Evolutionary conservation across 2,888 invertebrate genomes (phyloP).

Genomic region (Didymodactylos carnosus): DNA sequence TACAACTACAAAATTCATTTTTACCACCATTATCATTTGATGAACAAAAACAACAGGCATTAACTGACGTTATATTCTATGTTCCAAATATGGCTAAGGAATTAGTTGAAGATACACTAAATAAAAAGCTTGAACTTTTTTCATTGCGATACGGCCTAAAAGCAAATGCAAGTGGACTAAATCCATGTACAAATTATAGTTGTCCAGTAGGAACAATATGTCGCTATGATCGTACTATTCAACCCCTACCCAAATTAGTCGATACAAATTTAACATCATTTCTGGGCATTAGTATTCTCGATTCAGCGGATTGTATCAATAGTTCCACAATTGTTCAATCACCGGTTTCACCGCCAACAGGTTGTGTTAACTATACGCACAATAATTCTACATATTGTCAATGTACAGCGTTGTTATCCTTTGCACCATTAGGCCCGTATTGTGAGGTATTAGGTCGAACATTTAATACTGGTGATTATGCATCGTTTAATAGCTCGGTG

Average conservation of each 20-base stretch:
- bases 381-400: not conserved
- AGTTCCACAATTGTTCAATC: not conserved
- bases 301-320: not conserved
- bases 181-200: not conserved
- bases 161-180: not conserved
- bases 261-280: not conserved
- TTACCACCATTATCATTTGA: not conserved
- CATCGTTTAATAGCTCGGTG: not conserved
- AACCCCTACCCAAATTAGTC: not conserved
- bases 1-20: not conserved
- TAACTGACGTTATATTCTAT: not conserved
- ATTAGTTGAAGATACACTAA: not conserved
- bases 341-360: not conserved
- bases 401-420: not conserved
- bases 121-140: not conserved
- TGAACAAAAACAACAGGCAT: not conserved
- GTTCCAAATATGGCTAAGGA: not conserved
- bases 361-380: not conserved
- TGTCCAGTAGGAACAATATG: not conserved
- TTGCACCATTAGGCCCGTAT: not conserved
- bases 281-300: not conserved
- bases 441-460: not conserved
- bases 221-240: not conserved
- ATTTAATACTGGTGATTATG: not conserved
- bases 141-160: not conserved